Evolutionary conservation across 92 coral and sea anemone species (phyloP).

Genomic region (Siderastrea radians): DNA sequence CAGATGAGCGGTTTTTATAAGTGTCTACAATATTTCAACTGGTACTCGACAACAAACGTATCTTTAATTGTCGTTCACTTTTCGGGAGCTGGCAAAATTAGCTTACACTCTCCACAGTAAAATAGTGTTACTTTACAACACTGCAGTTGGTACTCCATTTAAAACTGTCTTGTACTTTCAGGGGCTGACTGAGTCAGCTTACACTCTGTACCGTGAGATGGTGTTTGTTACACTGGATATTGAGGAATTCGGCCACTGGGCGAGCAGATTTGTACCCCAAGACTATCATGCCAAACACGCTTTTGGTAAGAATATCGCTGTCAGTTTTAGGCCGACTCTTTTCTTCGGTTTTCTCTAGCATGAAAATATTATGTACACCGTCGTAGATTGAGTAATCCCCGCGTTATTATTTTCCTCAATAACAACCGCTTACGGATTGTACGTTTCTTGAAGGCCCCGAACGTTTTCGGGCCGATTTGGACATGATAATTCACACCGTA

Average conservation of each 20-base stretch:
- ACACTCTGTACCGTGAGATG: slow-evolving; percentile 89
- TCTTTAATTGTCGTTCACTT: not conserved
- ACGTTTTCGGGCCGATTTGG: too few relatives aligned
- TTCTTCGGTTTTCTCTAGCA: not conserved
- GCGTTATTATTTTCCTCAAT: too few relatives aligned
- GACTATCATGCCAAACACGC: slow-evolving; percentile 84
- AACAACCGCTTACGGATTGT: too few relatives aligned
- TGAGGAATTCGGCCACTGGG: slow-evolving; percentile 96
- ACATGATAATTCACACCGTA: too few relatives aligned
- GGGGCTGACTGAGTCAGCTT: slow-evolving; percentile 92
- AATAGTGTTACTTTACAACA: slow-evolving; percentile 55
- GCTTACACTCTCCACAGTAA: slow-evolving; percentile 91
- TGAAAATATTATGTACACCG: not conserved
- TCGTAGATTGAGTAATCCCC: too few relatives aligned
- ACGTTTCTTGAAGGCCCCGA: too few relatives aligned
- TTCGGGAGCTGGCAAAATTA: slow-evolving; percentile 86
- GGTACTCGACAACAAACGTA: not conserved
- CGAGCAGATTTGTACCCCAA: slow-evolving; percentile 93
- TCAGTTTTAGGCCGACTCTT: not conserved
- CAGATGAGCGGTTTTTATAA: too few relatives aligned
- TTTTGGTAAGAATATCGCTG: slow-evolving; percentile 62
- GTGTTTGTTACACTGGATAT: slow-evolving; percentile 89
- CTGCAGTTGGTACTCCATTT: too few relatives aligned
- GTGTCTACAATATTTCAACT: not conserved
- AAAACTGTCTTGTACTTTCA: slow-evolving; percentile 15